Evolutionary conservation across 2,888 invertebrate species (phyloP).

Genomic region (Auanema sp.): DNA sequence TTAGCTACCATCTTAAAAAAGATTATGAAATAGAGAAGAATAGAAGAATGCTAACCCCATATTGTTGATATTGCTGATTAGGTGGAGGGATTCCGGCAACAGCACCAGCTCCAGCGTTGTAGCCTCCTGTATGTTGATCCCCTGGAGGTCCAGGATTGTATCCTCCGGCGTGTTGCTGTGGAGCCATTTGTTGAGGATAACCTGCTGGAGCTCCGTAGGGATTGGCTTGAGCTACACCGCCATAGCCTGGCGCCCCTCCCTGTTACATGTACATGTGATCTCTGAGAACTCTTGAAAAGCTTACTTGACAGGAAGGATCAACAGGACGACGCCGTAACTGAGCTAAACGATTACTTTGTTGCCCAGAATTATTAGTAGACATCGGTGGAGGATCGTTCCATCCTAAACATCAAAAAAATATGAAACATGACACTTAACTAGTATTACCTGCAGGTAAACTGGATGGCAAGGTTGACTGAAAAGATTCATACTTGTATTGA

Average conservation of each 20-base stretch:
- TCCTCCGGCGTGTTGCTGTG: too few species aligned
- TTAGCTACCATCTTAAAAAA: too few species aligned
- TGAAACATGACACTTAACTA: background rate
- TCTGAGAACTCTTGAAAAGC: slow-evolving; percentile 5
- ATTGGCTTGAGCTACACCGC: slow-evolving; percentile 8
- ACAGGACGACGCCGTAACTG: slow-evolving; percentile 38
- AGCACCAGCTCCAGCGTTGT: too few species aligned
- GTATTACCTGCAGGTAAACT: too few species aligned
- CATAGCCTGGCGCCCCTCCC: background rate
- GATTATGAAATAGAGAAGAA: too few species aligned
- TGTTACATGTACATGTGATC: background rate
- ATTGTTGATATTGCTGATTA: background rate
- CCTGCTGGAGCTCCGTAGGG: slow-evolving; percentile 12
- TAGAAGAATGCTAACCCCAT: background rate
- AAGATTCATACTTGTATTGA: too few species aligned
- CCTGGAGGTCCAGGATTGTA: too few species aligned
- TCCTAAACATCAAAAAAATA: slow-evolving; percentile 24
- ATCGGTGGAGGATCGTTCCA: slow-evolving; percentile 52
- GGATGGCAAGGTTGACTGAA: too few species aligned
- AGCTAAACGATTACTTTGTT: slow-evolving; percentile 24
- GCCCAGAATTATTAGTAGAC: slow-evolving; percentile 10
- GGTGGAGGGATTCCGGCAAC: background rate
- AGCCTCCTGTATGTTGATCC: too few species aligned
- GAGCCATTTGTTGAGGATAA: background rate
- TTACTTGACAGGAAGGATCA: slow-evolving; percentile 42